phyloP scores from a whole-genome alignment of 2,888 invertebrate species.

The Acanthopleura granulata region DNA sequence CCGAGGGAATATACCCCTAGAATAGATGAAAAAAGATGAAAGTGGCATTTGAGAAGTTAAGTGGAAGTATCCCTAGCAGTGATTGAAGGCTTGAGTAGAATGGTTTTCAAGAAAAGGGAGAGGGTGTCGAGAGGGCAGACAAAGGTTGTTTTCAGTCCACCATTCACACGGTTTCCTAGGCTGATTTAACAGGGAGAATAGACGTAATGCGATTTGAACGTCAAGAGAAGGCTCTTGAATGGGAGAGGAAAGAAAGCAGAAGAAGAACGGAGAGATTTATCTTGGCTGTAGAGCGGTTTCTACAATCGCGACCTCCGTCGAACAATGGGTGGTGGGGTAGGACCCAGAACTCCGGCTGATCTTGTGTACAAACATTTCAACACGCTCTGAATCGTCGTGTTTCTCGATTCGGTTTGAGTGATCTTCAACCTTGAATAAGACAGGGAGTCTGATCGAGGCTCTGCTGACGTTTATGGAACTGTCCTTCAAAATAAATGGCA shows the following conservation, averaged over 20 bases:
- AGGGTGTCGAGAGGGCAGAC: not conserved
- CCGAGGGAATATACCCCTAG: no score
- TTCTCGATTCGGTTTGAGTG: no score
- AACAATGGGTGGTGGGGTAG: not conserved
- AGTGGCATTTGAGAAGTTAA: no score
- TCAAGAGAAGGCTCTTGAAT: slow-evolving; percentile 1
- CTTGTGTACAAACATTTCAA: slow-evolving; percentile 12
- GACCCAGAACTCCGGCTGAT: not conserved
- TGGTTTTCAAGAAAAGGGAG: not conserved
- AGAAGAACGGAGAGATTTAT: slow-evolving; percentile 16
- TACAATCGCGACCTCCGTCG: not conserved
- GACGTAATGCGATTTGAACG: slow-evolving; percentile 18
- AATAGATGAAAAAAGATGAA: no score
- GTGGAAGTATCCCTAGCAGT: no score
- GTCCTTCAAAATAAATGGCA: no score
- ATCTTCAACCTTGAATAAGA: no score
- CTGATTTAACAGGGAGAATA: slow-evolving; percentile 9
- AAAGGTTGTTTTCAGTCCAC: not conserved
- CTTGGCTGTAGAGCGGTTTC: not conserved
- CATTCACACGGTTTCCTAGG: not conserved
- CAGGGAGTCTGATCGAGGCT: no score
- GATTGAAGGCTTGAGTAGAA: no score
- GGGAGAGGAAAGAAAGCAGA: not conserved
- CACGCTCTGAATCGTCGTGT: no score
- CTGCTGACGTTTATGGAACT: no score